These are phyloP conservation scores for Felis catus DNA, from an alignment of 2,113 vertebrate genomes.

Conservation along the genomic window F.catus_Fca126_mat1.0 CM031412.1:234712001-234712500, in stretches of 20 bases:
- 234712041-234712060: not conserved
- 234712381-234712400: not conserved
- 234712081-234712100: accelerated
- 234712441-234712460: not conserved
- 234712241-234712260: no score
- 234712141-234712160: not conserved
- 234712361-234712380: not conserved
- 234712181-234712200: not conserved
- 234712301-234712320: not conserved
- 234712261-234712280: not conserved
- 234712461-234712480: accelerated
- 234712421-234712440: not conserved
- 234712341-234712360: not conserved
- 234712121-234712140: not conserved
- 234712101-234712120: not conserved
- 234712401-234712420: not conserved
- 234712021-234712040: not conserved
- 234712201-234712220: not conserved
- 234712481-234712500: not conserved
- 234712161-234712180: not conserved
- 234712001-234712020: accelerated
- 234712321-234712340: not conserved
- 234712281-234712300: no score
- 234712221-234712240: accelerated
- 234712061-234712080: no score